These are phyloP conservation scores for Prionace glauca DNA, from an alignment of 2,797 vertebrate genomes.

Conservation along the genomic window DNA sequence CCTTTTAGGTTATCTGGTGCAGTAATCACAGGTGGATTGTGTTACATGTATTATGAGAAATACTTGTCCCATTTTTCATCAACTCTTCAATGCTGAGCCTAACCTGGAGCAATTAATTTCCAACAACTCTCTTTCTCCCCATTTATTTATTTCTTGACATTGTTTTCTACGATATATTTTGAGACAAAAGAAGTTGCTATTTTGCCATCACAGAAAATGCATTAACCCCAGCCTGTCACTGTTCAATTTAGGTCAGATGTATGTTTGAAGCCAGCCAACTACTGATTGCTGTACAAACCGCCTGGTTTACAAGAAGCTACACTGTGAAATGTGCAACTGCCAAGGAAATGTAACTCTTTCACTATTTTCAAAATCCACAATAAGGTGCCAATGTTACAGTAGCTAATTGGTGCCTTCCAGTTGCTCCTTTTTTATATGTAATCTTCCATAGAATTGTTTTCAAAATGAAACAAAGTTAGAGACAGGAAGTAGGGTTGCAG, in stretches of 20 bases:
- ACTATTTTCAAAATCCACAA: background rate
- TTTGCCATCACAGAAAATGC: background rate
- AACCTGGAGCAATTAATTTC: slow-evolving; percentile 31
- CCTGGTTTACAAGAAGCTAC: background rate
- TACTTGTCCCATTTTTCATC: slow-evolving; percentile 21
- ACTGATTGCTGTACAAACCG: background rate
- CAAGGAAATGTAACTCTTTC: background rate
- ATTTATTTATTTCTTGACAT: slow-evolving; percentile 20
- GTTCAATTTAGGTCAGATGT: background rate
- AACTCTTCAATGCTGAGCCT: slow-evolving; percentile 29
- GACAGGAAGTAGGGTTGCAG: background rate
- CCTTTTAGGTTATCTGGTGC: slow-evolving; percentile 29
- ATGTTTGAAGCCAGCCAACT: background rate
- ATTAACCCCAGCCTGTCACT: background rate
- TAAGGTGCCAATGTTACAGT: background rate
- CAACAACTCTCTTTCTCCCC: background rate
- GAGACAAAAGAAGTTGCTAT: background rate
- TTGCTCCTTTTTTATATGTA: background rate
- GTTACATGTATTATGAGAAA: slow-evolving; percentile 18
- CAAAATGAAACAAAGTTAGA: background rate
- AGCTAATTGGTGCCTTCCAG: background rate
- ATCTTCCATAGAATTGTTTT: background rate
- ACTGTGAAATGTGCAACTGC: background rate
- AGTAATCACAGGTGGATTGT: slow-evolving; percentile 34
- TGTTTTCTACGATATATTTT: background rate